Conservation (phyloP, 1,140 invertebrate genomes). For the Ctenoplectra terminalis region DNA sequence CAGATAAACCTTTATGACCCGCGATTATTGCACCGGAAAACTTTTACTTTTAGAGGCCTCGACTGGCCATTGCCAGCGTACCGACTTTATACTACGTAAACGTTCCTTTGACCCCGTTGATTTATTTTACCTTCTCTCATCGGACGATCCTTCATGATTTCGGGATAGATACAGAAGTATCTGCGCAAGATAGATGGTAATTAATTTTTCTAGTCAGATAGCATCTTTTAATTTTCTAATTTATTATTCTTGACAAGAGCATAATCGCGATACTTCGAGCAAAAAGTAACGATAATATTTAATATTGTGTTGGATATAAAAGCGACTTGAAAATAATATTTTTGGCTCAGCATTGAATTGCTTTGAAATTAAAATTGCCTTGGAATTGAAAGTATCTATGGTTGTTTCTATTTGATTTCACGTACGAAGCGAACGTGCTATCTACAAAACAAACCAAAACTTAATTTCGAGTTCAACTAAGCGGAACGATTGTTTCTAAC, state of each 20-base stretch:
- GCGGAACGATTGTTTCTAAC: neutral
- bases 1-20: constrained; percentile 75
- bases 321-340: too few relatives aligned
- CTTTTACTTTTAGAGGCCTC: constrained; percentile 69
- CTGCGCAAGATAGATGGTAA: neutral
- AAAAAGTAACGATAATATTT: too few relatives aligned
- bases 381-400: neutral
- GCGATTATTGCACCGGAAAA: constrained; percentile 73
- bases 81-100: constrained; percentile 16
- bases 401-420: neutral
- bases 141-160: neutral
- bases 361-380: too few relatives aligned
- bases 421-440: neutral
- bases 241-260: too few relatives aligned
- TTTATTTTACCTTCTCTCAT: constrained; percentile 32
- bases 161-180: neutral
- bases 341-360: too few relatives aligned
- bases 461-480: neutral
- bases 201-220: neutral
- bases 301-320: too few relatives aligned
- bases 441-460: neutral
- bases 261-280: too few relatives aligned
- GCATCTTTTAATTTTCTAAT: too few relatives aligned
- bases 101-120: constrained; percentile 32
- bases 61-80: neutral